phyloP scores from a whole-genome alignment of 2,797 vertebrate genomes.

The Triplophysa yarkandensis region DNA sequence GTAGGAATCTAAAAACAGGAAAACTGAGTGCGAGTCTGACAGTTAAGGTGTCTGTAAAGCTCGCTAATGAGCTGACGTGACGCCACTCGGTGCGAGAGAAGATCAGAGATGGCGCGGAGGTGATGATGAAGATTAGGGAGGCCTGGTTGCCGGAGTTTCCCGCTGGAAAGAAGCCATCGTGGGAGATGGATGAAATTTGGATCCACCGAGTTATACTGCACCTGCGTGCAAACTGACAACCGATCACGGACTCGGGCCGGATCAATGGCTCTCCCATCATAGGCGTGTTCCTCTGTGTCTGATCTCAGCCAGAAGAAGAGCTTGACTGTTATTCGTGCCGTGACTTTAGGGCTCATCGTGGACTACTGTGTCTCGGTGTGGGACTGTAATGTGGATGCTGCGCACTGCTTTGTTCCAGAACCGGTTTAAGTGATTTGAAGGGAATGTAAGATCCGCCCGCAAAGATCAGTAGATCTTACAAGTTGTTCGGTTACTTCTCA shows the following conservation, averaged over 20 bases:
- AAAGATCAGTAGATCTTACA: slow-evolving; percentile 6
- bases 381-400: neutral
- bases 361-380: neutral
- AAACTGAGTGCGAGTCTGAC: slow-evolving; percentile 46
- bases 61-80: slow-evolving; percentile 63
- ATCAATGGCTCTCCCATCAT: slow-evolving; percentile 12
- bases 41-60: slow-evolving; percentile 61
- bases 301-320: slow-evolving; percentile 26
- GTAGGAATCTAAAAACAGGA: slow-evolving; percentile 53
- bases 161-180: slow-evolving; percentile 17
- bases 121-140: slow-evolving; percentile 48
- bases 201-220: neutral
- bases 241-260: neutral
- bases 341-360: slow-evolving; percentile 8
- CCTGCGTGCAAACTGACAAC: slow-evolving; percentile 6
- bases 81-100: slow-evolving; percentile 34
- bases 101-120: slow-evolving; percentile 28
- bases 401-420: slow-evolving; percentile 16
- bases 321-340: slow-evolving; percentile 2
- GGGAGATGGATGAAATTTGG: neutral
- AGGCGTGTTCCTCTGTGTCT: slow-evolving; percentile 1
- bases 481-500: neutral
- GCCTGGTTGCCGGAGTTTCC: slow-evolving; percentile 44
- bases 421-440: slow-evolving; percentile 25
- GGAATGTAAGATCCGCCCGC: slow-evolving; percentile 14